phyloP scores from a whole-genome alignment of 2,797 vertebrate species.

The Hypotaenidia philippensis region DNA sequence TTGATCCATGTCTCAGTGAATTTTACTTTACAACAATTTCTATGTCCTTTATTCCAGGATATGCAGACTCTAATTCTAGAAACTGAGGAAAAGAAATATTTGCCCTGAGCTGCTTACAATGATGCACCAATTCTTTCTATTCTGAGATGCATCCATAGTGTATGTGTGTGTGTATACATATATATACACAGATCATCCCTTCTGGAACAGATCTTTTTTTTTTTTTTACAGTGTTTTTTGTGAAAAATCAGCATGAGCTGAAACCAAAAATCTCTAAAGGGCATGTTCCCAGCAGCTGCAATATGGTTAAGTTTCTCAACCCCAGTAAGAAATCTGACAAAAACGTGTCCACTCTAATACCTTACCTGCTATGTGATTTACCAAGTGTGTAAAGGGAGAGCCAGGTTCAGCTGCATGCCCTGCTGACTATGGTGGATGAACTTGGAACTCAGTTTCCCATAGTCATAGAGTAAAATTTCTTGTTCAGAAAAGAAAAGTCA shows the following conservation, averaged over 20 bases:
- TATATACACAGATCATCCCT: not conserved
- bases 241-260: not conserved
- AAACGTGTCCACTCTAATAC: not conserved
- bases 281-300: not conserved
- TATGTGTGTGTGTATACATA: no score
- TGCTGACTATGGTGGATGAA: not conserved
- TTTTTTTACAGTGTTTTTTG: not conserved
- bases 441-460: not conserved
- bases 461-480: not conserved
- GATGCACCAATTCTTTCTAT: not conserved
- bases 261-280: not conserved
- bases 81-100: not conserved
- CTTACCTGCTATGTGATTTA: not conserved
- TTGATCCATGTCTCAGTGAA: not conserved
- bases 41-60: accelerated
- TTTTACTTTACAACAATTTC: not conserved
- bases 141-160: not conserved
- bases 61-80: not conserved
- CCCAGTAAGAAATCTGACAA: not conserved
- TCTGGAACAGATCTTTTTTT: not conserved
- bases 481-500: not conserved
- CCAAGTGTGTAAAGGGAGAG: not conserved
- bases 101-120: not conserved
- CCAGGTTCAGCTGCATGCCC: not conserved
- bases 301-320: not conserved